Evolutionary conservation across 2,888 invertebrate genomes (phyloP), one percentile per base, ranked within the genome.

Genomic region (Aspidapion aeneum): DNA sequence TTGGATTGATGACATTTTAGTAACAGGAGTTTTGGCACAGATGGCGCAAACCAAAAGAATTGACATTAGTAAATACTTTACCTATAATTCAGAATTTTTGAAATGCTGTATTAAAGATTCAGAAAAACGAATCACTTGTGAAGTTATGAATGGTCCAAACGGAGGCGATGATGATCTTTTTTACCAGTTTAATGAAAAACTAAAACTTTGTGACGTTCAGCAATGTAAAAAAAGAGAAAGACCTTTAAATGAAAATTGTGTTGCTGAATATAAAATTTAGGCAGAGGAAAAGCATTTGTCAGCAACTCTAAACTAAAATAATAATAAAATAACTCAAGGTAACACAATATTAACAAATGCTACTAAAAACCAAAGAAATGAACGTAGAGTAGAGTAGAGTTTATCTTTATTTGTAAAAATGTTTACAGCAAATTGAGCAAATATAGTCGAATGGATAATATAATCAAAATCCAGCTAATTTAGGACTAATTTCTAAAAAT

Each of bases 1-100:
- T 80, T 96, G 96, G 95, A 94, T 96, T 64, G 96, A 96, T 74
- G 96, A 96, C 76, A 89, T 92, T 55, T 90, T 89, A 76, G 80
- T 96, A 0, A 96, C 95, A 0, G 96, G 96, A 1, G 82, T 93
- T 57, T 79, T 95, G 22, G 83, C 89, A 5, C 80, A 86, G 60
- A 80, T 83, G 21, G 76, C 86, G 20, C 80, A 81, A 50, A 82
- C 90, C n/a, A 78, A 82, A 50, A 78, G 88, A 52, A 80, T 79
- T 62, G 85, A 87, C 59, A 77, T 91, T 17, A 82, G 84, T 56
- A 73, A 83, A 17, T 85, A 85, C 74, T 93, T 87, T 80, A 84
- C 92, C 3, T 85, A 87, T 7, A 88, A 91, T 76, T 84, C 89
- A 12, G 88, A 91, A 72, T 84, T 87, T 70, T 77, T 92, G 22